Percentiles rank a stretch among this genome's conserved stretches.
phyloP scores from a whole-genome alignment of 2,888 invertebrate species.

The Dynastes maya region DNA sequence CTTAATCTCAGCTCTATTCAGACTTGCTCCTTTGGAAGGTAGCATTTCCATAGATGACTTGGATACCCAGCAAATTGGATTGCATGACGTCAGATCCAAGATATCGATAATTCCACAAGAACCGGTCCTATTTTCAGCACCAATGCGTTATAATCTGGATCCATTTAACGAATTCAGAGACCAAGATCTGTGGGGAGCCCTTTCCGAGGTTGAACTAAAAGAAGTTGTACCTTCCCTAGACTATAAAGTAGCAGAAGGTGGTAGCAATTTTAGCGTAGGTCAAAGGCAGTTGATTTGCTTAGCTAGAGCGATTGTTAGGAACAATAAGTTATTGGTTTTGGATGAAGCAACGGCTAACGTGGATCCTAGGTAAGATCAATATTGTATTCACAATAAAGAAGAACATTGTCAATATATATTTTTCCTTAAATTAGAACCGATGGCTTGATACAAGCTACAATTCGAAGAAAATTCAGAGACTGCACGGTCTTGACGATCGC shows the following conservation, averaged over 20 bases:
- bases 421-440: conserved; percentile 73
- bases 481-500: conserved; percentile 89
- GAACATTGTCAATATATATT: neutral
- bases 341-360: conserved; percentile 96
- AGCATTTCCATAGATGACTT: conserved; percentile 84
- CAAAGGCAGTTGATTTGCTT: conserved; percentile 90
- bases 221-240: conserved; percentile 78
- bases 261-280: conserved; percentile 89
- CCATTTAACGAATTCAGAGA: conserved; percentile 84
- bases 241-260: conserved; percentile 81
- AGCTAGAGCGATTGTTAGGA: conserved; percentile 87
- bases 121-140: conserved; percentile 78
- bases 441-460: conserved; percentile 83
- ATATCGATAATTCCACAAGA: conserved; percentile 81
- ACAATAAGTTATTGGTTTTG: conserved; percentile 85
- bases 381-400: neutral
- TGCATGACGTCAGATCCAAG: conserved; percentile 83
- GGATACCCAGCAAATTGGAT: conserved; percentile 79
- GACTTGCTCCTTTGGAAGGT: conserved; percentile 85
- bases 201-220: conserved; percentile 85
- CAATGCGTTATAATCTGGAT: conserved; percentile 87
- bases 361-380: conserved; percentile 79
- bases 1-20: conserved; percentile 86
- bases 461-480: conserved; percentile 80
- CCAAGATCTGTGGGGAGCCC: conserved; percentile 81